A percentile compares a stretch with the other conserved stretches of the same genome.
phyloP scores from a whole-genome alignment of 2,888 invertebrate genomes.

The Acrobasis repandana region DNA sequence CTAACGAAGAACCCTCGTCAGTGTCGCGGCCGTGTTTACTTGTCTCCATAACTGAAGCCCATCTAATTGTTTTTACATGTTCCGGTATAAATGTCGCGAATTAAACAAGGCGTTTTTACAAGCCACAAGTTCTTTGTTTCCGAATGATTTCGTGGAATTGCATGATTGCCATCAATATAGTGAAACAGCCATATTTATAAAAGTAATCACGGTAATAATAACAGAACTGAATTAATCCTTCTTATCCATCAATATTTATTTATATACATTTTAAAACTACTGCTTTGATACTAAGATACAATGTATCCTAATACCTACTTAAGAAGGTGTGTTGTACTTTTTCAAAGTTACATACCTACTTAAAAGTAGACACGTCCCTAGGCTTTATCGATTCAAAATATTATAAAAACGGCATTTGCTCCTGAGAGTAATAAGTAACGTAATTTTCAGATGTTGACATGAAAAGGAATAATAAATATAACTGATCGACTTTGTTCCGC shows the following conservation, averaged over 20 bases:
- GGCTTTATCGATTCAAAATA: no score
- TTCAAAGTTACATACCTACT: no score
- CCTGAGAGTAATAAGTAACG: conserved; percentile 7
- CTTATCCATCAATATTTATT: no score
- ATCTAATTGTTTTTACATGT: conserved; percentile 20
- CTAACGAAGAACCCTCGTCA: conserved; percentile 53
- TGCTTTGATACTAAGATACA: no score
- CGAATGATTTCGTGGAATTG: neutral
- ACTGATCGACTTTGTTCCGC: conserved; percentile 8
- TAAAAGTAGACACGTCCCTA: no score
- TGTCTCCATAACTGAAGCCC: conserved; percentile 15
- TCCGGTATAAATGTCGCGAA: neutral
- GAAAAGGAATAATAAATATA: conserved; percentile 8
- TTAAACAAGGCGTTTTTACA: neutral
- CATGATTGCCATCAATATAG: no score
- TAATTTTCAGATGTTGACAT: conserved; percentile 14
- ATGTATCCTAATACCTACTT: no score
- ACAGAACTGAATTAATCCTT: no score
- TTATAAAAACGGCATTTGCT: neutral
- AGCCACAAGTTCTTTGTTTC: neutral
- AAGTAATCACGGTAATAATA: no score
- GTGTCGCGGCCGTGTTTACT: conserved; percentile 33
- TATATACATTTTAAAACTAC: no score
- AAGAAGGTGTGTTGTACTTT: no score
- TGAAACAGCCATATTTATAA: no score